Evolutionary conservation across 2,888 invertebrate species (phyloP).

Genomic region (Rhamphomyia laevipes): DNA sequence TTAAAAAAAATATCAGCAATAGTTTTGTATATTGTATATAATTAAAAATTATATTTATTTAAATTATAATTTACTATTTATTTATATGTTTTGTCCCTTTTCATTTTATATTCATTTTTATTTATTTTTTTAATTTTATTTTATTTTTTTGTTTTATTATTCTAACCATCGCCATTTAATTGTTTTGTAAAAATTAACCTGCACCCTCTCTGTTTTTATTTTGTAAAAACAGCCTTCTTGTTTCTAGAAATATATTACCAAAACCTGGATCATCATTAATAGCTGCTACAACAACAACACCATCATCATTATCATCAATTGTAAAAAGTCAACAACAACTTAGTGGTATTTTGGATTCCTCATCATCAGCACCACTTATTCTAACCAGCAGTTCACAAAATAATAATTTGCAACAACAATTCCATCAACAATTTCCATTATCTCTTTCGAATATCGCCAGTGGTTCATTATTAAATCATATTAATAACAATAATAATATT

Average conservation of each 20-base stretch:
- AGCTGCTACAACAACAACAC: not conserved
- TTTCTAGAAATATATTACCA: conserved; percentile 36
- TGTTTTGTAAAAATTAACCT: conserved; percentile 20
- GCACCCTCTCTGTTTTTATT: conserved; percentile 17
- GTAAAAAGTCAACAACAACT: not conserved
- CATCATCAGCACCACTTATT: not conserved
- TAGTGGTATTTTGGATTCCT: not conserved
- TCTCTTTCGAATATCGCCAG: not conserved
- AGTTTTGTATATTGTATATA: too few relatives aligned
- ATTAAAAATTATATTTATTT: not conserved
- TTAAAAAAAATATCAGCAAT: too few relatives aligned
- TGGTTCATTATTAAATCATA: not conserved
- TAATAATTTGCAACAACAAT: not conserved
- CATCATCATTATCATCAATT: not conserved
- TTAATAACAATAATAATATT: not conserved
- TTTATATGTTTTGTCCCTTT: not conserved
- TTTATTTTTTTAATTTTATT: conserved; percentile 6
- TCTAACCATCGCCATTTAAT: conserved; percentile 21
- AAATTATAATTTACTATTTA: not conserved
- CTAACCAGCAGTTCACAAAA: not conserved
- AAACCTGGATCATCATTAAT: conserved; percentile 24
- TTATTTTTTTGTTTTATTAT: conserved; percentile 11
- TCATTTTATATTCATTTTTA: conserved; percentile 1
- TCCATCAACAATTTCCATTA: not conserved
- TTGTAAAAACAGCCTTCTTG: conserved; percentile 23